Percentiles rank a stretch among this genome's conserved stretches.
Conservation (phyloP, 2,888 invertebrate species). For the Lycia hirtaria region DNA sequence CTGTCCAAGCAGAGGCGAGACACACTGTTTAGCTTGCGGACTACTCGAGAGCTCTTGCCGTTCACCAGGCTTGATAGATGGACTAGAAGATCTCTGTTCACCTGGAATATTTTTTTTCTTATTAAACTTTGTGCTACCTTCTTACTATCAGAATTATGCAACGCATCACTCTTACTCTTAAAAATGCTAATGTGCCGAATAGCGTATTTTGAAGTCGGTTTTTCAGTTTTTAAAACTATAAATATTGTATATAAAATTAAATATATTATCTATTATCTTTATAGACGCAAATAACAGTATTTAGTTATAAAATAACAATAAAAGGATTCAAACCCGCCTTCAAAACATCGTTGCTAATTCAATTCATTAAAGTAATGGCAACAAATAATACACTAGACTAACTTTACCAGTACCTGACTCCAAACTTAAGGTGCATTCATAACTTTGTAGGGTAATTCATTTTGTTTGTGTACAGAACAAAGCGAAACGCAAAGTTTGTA, state of each 20-base stretch:
- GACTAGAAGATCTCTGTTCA: conserved; percentile 73
- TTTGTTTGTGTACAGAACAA: neutral
- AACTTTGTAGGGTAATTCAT: conserved; percentile 11
- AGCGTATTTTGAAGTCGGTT: no score
- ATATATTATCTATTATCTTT: no score
- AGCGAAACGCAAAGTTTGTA: neutral
- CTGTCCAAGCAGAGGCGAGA: conserved; percentile 75
- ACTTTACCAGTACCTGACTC: neutral
- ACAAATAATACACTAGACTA: neutral
- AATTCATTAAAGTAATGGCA: neutral
- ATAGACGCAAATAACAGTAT: no score
- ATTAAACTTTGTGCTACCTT: no score
- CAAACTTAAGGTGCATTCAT: neutral
- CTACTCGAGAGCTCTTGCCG: conserved; percentile 76
- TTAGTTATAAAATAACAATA: no score
- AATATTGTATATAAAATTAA: no score
- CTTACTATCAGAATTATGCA: no score
- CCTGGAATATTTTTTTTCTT: conserved; percentile 56
- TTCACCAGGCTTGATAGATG: conserved; percentile 76
- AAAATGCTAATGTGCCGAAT: no score
- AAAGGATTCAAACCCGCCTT: no score
- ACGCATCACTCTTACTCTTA: no score
- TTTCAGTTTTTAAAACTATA: no score
- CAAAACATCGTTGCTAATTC: neutral
- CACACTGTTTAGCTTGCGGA: conserved; percentile 72